Base-by-base conservation (phyloP, 2,797 vertebrate genomes). In the Tadarida brasiliensis region DNA sequence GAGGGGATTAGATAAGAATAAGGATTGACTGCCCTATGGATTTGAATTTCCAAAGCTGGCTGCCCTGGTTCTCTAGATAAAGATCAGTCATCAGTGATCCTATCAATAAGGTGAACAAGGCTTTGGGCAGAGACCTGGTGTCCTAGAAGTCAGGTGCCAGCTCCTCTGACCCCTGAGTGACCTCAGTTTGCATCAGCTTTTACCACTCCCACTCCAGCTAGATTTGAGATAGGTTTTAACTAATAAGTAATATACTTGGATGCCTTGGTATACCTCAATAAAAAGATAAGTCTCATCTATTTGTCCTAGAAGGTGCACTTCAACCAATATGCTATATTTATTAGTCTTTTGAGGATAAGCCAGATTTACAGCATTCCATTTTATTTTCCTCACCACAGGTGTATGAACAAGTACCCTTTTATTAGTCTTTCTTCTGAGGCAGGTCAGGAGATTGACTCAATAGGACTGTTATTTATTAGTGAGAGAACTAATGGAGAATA, bases 311-410 rank as follows among this genome's bases (percentile, higher is more conserved):
- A 89, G 28, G 47, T 90, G 19, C 33, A 54, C 30, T 82, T 84
- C 84, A 83, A 63, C 16, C 19, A 87, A 12, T 65, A 39, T 44
- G 20, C 51, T 74, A 1, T 44, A 22, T 47, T 81, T 54, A 39
- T 88, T 89, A 59, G 47, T 71, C 47, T 86, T 28, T 63, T 44
- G 16, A 67, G 17, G 26, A 82, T 65, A 67, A 78, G 44, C 28
- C 57, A 91, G 61, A 16, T 91, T 88, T 61, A 28, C n/a, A 81
- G 35, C 22, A 33, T 76, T 91, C 22, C 20, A 54, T 82, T 94
- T 87, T 76, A 30, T 93, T 94, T 77, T 90, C 17, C 39, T 91
- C 28, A 70, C 19, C 44, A 82, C 35, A 57, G 57, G 47, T 39
- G 19, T 70, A 28, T 93, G 56, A 33, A 67, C 26, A 56, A 6